Conservation (phyloP, 64 coral and sea anemone species). For the Catalaphyllia jardinei region DNA sequence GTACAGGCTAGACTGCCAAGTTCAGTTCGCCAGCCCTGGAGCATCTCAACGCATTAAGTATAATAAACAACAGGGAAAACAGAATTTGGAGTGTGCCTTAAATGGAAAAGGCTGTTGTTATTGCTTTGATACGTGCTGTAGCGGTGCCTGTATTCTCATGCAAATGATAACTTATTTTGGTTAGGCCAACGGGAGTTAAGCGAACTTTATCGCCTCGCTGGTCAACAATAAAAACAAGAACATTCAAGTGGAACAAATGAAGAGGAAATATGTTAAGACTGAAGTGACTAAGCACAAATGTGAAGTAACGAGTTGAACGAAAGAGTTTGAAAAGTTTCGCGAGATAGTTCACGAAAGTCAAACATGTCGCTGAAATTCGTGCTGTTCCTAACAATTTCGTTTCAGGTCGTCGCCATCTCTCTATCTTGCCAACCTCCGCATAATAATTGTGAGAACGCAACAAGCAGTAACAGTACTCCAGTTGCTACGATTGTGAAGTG, state of each 20-base stretch:
- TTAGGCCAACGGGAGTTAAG: conserved; percentile 10
- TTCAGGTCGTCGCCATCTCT: neutral
- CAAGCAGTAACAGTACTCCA: neutral
- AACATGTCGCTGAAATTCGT: neutral
- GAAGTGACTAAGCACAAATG: conserved; percentile 27
- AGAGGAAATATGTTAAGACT: neutral
- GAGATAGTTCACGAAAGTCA: neutral
- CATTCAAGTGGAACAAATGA: neutral
- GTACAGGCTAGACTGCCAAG: too few relatives aligned
- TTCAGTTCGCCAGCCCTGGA: too few relatives aligned
- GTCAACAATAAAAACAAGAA: conserved; percentile 2
- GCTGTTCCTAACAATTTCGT: neutral
- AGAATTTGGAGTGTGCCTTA: neutral
- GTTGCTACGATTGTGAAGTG: neutral
- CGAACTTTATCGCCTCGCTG: neutral
- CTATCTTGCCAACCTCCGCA: neutral
- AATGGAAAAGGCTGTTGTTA: neutral
- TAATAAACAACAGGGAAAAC: neutral
- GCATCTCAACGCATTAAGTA: too few relatives aligned
- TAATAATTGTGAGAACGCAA: neutral
- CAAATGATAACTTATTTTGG: neutral
- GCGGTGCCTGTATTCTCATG: neutral
- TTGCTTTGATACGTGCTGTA: neutral
- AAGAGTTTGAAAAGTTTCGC: neutral
- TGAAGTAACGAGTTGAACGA: neutral